Base-by-base conservation (phyloP, 2,113 vertebrate genomes). In the Neolamprologus kungweensis region DNA sequence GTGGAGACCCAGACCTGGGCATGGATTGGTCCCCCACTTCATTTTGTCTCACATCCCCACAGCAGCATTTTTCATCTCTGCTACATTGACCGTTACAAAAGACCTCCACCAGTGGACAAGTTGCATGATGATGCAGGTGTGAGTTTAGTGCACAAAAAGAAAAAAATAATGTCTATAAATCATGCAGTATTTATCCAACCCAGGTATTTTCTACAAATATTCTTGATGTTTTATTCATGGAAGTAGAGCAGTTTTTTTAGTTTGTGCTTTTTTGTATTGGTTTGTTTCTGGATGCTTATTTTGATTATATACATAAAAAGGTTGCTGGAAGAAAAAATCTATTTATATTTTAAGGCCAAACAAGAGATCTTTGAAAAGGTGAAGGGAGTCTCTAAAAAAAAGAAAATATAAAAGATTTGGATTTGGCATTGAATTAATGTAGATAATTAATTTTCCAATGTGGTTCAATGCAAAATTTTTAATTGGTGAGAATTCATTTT, bases 21-120 rank as follows among this genome's bases (percentile, higher is more conserved):
- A 65, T 65, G 60, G 60, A 65, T 21, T 65, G 60, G 1, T 37
- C 33, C 17, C 19, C 60, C 19, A 21, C 33, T n/a, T 65, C 0
- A 26, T 57, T 57, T 57, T 13, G 19, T 31, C 5, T 42, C 35
- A 16, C 37, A 23, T 71, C 12, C 2, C 12, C 2, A 0, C 37
- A 42, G 65, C 37, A 65, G 37, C n/a, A 42, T 1, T 71, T 71
- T 71, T 26, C 65, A 42, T 71, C 21, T 71, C 37, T 45, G 65
- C 21, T 71, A 71, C 37, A 71, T 1, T 42, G 8, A 23, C 65
- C 2, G 0, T 45, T 71, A 42, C 7, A 16, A 71, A 71, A 45
- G 65, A 0, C 21, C 8, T 23, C 35, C 35, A 2, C 65, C 65
- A 42, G 35, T 42, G 65, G n/a, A 71, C n/a, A 71, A 23, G 65